Conservation (phyloP, 2,888 invertebrate genomes). For the Amphiduros pacificus region DNA sequence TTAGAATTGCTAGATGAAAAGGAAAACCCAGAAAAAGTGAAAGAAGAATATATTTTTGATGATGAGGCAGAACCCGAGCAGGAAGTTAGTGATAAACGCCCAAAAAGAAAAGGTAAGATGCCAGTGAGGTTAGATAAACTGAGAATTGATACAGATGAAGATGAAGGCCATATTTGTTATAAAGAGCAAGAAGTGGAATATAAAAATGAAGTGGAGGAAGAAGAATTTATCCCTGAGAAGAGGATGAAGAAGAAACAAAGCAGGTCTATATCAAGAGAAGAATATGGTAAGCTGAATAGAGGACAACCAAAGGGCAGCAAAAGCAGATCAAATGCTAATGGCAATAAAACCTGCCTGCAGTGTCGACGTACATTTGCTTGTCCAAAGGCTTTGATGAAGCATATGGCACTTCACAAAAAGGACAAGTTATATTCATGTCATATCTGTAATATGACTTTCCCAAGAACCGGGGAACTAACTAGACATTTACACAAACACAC, state of each 20-base stretch:
- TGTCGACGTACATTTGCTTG: slow-evolving; percentile 23
- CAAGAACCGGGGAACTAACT: slow-evolving; percentile 33
- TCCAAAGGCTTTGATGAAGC: slow-evolving; percentile 15
- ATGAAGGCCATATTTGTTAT: too few species aligned
- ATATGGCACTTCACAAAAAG: slow-evolving; percentile 15
- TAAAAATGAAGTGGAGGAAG: too few species aligned
- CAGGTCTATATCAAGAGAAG: too few species aligned
- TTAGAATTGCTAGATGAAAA: too few species aligned
- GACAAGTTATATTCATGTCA: slow-evolving; percentile 28
- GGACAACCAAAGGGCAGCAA: too few species aligned
- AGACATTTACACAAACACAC: slow-evolving; percentile 36
- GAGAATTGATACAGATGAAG: too few species aligned
- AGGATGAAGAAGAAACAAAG: too few species aligned
- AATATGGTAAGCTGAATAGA: too few species aligned
- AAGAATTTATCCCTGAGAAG: too few species aligned
- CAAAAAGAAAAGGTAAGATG: neutral
- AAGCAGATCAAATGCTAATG: too few species aligned
- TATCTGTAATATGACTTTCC: slow-evolving; percentile 33
- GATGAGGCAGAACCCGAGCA: neutral
- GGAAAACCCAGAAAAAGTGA: neutral
- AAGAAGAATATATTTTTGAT: neutral
- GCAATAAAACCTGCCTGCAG: slow-evolving; percentile 20
- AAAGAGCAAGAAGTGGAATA: too few species aligned
- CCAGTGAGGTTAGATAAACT: too few species aligned
- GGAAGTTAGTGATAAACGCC: neutral